Conservation (phyloP, 2,797 vertebrate species). For the Aplochiton taeniatus region DNA sequence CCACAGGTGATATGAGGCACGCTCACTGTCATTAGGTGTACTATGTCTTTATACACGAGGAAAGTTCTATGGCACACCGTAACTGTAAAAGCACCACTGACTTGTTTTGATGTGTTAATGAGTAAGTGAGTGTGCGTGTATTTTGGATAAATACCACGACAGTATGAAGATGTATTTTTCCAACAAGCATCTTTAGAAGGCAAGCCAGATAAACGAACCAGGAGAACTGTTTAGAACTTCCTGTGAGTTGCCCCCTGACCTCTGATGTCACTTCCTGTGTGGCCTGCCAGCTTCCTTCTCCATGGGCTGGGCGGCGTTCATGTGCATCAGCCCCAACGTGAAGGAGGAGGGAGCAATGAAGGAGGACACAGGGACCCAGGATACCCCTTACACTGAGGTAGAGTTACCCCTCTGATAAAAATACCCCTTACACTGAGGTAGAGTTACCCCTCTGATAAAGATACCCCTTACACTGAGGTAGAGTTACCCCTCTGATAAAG, state of each 20-base stretch:
- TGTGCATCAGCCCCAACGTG: constrained; percentile 95
- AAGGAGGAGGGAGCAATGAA: constrained; percentile 99
- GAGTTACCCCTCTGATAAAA: not conserved
- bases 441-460: not conserved
- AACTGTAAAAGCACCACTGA: no score
- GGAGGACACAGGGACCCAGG: constrained; percentile 95
- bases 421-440: not conserved
- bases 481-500: constrained; percentile 32
- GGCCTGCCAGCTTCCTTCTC: constrained; percentile 86
- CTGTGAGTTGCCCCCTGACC: not conserved
- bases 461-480: not conserved
- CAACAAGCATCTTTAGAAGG: not conserved
- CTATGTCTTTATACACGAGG: no score
- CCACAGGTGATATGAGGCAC: no score
- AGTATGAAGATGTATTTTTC: no score
- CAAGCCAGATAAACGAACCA: not conserved
- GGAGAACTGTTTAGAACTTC: not conserved
- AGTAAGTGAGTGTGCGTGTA: no score
- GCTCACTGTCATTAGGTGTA: no score
- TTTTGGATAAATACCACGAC: no score
- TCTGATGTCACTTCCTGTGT: constrained; percentile 35
- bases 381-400: constrained; percentile 94
- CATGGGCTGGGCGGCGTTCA: constrained; percentile 97
- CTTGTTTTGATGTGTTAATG: no score
- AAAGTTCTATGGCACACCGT: no score